Percentiles rank a stretch among this genome's conserved stretches.
These are phyloP conservation scores for Pristionchus fissidentatus DNA, from an alignment of 2,888 invertebrate genomes.

Conservation along the genomic window DNA sequence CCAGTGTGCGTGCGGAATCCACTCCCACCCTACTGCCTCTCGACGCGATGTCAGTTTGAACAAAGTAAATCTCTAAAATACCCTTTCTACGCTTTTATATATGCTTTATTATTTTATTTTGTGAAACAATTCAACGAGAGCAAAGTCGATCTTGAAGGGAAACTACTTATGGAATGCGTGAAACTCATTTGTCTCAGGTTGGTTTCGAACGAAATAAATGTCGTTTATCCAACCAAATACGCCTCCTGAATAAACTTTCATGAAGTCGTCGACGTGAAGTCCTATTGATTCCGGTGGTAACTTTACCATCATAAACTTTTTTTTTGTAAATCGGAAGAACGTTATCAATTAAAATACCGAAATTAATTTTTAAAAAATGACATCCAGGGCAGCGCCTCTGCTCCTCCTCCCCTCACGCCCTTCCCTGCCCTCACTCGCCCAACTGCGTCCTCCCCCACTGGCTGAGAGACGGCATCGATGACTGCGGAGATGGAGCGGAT, in stretches of 20 bases:
- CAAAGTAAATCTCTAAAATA: background rate
- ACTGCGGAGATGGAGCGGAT: slow-evolving; percentile 71
- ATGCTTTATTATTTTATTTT: background rate
- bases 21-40: slow-evolving; percentile 11
- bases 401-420: background rate
- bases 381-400: slow-evolving; percentile 41
- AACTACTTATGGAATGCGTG: background rate
- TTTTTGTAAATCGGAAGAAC: no score
- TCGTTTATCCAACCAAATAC: no score
- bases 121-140: background rate
- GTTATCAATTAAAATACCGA: no score
- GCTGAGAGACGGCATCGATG: slow-evolving; percentile 69
- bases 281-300: no score
- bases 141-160: no score
- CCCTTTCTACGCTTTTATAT: no score
- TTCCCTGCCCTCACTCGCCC: slow-evolving; percentile 41
- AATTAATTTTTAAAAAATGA: no score
- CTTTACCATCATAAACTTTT: no score
- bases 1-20: background rate
- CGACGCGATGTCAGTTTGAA: slow-evolving; percentile 16
- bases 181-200: background rate
- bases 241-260: no score
- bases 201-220: no score
- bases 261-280: no score
- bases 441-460: slow-evolving; percentile 70